Base-by-base conservation (phyloP, 2,888 invertebrate genomes). In the Acrocera orbiculus region DNA sequence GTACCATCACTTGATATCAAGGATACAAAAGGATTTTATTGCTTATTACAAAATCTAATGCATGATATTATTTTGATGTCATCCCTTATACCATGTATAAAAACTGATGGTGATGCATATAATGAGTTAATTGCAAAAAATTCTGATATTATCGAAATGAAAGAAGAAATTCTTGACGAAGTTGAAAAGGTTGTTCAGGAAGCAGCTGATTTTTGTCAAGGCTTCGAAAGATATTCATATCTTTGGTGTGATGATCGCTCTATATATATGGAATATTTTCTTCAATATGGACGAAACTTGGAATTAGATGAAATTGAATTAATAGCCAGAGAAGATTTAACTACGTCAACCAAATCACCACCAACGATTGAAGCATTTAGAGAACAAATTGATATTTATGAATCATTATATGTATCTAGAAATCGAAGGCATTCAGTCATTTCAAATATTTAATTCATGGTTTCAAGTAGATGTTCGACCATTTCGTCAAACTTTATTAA, bases 371-470 rank as follows among this genome's bases (percentile, higher is more conserved):
- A 87, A 43, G 79, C 79, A 32, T 93, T 93, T 56, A 73, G 87
- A 42, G 86, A 92, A 54, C 89, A 90, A 71, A 92, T 95, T 46
- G 93, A 95, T 55, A 78, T 78, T 43, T 95, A 82, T 53, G 93
- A 93, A 60, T 78, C 73, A 45, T 65, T 93, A 7, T 89, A 80
- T 48, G 69, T n/a, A n/a, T n/a, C n/a, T 69, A 44, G 92, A 93
- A 61, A 82, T 93, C 36, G 87, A 90, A 58, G 73, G 73, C 36
- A 78, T 93, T 62, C 71, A 79, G 41, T 66, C 78, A 0, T 74
- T 75, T 35, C 76, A 81, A 60, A 68, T 85, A 15, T 90, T 93
- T 53, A 82, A 82, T 51, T 69, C 74, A 17, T 95, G 93, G 93
- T 90, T 95, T 58, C 76, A 77, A 60, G 81, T 93, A 10, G 87